Conservation (phyloP, 2,888 invertebrate genomes). For the Artemia sp. region DNA sequence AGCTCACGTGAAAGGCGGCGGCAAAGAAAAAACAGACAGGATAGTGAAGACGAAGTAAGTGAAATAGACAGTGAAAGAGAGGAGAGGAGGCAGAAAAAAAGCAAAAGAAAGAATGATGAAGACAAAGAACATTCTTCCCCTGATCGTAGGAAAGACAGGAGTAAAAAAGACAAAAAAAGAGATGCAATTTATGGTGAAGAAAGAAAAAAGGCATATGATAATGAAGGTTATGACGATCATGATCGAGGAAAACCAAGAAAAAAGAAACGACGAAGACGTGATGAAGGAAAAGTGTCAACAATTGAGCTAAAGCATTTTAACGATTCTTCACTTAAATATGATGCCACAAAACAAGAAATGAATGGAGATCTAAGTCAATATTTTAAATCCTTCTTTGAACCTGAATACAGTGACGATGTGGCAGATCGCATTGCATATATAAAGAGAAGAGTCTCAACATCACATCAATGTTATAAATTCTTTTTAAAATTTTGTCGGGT, state of each 20-base stretch:
- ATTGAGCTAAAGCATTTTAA: not conserved
- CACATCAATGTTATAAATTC: conserved; percentile 5
- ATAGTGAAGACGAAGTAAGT: conserved; percentile 5
- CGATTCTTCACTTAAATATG: not conserved
- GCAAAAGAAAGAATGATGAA: not conserved
- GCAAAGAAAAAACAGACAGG: not conserved
- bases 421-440: not conserved
- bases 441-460: conserved; percentile 4
- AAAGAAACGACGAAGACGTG: not conserved
- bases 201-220: not conserved
- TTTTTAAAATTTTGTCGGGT: conserved; percentile 1
- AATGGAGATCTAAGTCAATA: not conserved
- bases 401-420: conserved; percentile 6
- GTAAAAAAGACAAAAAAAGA: not conserved
- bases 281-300: conserved; percentile 10
- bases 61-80: conserved; percentile 5
- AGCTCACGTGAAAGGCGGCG: conserved; percentile 12
- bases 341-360: not conserved
- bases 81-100: not conserved
- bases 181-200: not conserved
- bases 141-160: not conserved
- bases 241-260: not conserved
- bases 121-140: not conserved
- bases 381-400: not conserved
- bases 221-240: not conserved